These are phyloP conservation scores for Melospiza melodia DNA, from an alignment of 2,113 vertebrate species.

Conservation along the genomic window DNA sequence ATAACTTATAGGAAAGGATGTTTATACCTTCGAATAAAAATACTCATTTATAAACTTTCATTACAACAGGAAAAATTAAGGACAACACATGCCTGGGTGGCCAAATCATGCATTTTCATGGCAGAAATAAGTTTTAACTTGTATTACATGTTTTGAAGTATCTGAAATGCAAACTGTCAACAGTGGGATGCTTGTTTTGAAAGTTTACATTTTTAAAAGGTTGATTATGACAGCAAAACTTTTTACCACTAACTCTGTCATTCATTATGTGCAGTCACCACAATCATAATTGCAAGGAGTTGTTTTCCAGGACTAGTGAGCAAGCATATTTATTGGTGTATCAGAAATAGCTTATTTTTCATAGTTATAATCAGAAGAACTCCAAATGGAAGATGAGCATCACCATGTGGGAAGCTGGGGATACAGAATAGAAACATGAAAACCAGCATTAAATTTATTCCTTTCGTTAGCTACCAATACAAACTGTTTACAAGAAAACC, in stretches of 20 bases:
- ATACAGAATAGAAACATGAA: conserved; percentile 45
- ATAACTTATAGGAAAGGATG: background rate
- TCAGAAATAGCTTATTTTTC: conserved; percentile 68
- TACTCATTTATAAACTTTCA: background rate
- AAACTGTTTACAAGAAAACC: conserved; percentile 56
- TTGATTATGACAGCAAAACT: conserved; percentile 12
- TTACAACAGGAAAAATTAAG: background rate
- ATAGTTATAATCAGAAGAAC: conserved; percentile 34
- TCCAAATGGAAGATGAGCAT: conserved; percentile 58
- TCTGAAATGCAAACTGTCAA: conserved; percentile 5
- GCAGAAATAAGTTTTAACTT: background rate
- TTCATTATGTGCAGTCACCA: conserved; percentile 29
- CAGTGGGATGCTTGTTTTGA: conserved; percentile 14
- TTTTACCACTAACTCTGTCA: conserved; percentile 27
- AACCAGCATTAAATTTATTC: conserved; percentile 19
- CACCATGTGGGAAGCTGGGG: conserved; percentile 45
- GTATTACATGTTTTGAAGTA: background rate
- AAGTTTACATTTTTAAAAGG: conserved; percentile 29
- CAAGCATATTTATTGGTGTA: conserved; percentile 33
- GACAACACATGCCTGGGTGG: background rate
- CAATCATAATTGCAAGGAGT: conserved; percentile 48
- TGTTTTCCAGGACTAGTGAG: conserved; percentile 21
- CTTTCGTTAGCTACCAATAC: background rate
- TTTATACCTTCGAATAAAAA: background rate
- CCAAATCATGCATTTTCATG: background rate